These are phyloP conservation scores for Mesoclemmys tuberculata DNA, from an alignment of 2,113 vertebrate species.

Conservation along the genomic window DNA sequence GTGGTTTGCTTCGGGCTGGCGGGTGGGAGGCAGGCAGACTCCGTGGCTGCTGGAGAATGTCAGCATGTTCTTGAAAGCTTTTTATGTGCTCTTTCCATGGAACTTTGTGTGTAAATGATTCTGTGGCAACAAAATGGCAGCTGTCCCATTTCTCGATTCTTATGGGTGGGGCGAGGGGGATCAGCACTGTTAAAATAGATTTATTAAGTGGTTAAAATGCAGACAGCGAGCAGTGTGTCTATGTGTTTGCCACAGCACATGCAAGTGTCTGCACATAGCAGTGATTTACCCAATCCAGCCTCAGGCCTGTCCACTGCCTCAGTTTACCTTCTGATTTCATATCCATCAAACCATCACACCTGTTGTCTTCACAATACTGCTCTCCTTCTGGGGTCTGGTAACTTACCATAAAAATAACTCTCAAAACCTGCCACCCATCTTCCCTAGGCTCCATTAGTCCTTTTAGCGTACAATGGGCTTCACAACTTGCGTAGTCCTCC, in stretches of 20 bases:
- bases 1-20: neutral
- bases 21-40: neutral
- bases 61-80: neutral
- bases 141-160: neutral
- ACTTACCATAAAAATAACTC: neutral
- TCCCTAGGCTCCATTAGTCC: neutral
- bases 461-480: neutral
- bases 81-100: neutral
- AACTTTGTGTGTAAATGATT: neutral
- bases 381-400: neutral
- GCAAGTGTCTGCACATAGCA: neutral
- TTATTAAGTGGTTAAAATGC: neutral
- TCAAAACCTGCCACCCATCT: neutral
- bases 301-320: neutral
- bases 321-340: neutral
- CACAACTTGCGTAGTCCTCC: neutral
- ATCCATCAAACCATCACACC: neutral
- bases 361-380: neutral
- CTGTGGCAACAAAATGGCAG: neutral
- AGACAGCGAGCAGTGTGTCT: accelerated
- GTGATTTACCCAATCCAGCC: neutral
- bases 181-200: neutral
- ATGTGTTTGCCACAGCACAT: accelerated
- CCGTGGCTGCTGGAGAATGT: neutral
- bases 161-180: accelerated